Evolutionary conservation across 2,113 vertebrate species (phyloP).

Genomic region (Pteropus alecto): DNA sequence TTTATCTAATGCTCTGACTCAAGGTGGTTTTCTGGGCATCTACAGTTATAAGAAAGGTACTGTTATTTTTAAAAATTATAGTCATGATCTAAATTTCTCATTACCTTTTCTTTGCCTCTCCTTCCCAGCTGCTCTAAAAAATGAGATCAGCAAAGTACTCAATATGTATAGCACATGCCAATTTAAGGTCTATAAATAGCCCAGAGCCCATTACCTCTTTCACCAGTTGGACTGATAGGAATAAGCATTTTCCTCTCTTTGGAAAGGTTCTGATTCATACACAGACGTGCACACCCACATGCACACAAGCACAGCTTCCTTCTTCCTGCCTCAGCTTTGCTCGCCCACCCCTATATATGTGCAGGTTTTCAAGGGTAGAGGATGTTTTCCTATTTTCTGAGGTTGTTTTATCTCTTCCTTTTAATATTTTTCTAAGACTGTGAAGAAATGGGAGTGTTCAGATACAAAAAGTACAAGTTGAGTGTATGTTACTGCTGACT

Average conservation of each 20-base stretch:
- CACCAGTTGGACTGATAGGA: slow-evolving; percentile 36
- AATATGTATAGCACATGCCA: slow-evolving; percentile 32
- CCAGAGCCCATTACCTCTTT: slow-evolving; percentile 38
- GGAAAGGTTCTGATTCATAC: slow-evolving; percentile 46
- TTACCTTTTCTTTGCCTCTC: slow-evolving; percentile 23
- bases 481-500: not conserved
- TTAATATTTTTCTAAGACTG: not conserved
- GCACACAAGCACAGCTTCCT: not conserved
- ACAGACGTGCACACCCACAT: not conserved
- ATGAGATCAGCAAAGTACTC: slow-evolving; percentile 41
- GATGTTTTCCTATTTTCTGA: not conserved
- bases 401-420: not conserved
- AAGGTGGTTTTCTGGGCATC: not conserved
- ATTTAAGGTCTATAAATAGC: slow-evolving; percentile 63
- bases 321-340: not conserved
- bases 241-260: slow-evolving; percentile 42
- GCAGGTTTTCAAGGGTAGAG: not conserved
- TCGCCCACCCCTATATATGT: not conserved
- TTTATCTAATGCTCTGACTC: slow-evolving; percentile 23
- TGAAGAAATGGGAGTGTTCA: not conserved
- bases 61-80: not conserved
- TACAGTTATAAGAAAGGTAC: not conserved
- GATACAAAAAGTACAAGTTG: not conserved
- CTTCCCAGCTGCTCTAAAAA: slow-evolving; percentile 34
- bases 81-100: slow-evolving; percentile 18